phyloP scores from a whole-genome alignment of 2,797 vertebrate species.

The Staurois parvus region DNA sequence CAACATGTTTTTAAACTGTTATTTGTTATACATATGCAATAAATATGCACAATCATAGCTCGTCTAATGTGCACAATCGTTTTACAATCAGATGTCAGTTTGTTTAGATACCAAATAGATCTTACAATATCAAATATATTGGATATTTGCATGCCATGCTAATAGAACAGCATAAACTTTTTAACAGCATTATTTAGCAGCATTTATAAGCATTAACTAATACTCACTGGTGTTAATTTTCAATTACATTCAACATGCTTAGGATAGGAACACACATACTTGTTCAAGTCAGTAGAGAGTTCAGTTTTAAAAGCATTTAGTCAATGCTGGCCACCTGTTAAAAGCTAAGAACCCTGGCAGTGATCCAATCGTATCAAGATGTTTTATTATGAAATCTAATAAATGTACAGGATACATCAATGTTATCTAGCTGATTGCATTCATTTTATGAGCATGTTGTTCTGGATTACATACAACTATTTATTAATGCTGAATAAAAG shows the following conservation, averaged over 20 bases:
- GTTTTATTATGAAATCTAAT: slow-evolving; percentile 66
- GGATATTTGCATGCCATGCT: slow-evolving; percentile 4
- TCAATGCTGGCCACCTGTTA: slow-evolving; percentile 66
- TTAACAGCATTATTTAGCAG: not conserved
- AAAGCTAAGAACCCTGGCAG: slow-evolving; percentile 64
- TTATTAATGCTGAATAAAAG: not conserved
- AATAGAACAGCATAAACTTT: slow-evolving; percentile 16
- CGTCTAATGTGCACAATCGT: too few relatives aligned
- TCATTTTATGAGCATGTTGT: slow-evolving; percentile 17
- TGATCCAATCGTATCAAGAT: slow-evolving; percentile 64
- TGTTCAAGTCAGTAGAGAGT: slow-evolving; percentile 60
- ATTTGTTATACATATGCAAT: too few relatives aligned
- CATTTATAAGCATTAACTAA: slow-evolving; percentile 58
- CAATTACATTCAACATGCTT: slow-evolving; percentile 66
- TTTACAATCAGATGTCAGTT: not conserved
- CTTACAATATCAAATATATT: not conserved
- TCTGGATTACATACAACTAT: not conserved
- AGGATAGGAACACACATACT: slow-evolving; percentile 38
- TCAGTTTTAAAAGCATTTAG: slow-evolving; percentile 67
- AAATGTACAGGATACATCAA: slow-evolving; percentile 59
- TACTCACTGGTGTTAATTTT: slow-evolving; percentile 62
- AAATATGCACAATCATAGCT: too few relatives aligned
- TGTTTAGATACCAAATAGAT: slow-evolving; percentile 3
- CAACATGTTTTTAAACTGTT: too few relatives aligned
- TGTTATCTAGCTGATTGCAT: slow-evolving; percentile 34